Evolutionary conservation across 2,113 vertebrate genomes (phyloP).

Genomic region (Echinops telfairi): DNA sequence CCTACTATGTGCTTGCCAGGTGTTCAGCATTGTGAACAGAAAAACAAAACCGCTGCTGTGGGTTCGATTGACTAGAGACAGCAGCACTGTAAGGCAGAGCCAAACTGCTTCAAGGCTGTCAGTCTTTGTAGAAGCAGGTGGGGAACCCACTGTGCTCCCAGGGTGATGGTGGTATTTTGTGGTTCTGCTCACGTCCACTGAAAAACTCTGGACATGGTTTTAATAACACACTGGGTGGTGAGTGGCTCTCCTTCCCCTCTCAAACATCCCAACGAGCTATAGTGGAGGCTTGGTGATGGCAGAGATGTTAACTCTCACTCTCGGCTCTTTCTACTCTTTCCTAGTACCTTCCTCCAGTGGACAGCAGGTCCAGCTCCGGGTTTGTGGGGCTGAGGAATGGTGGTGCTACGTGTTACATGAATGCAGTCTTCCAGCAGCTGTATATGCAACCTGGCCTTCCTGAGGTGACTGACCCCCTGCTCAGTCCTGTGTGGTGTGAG

Average conservation of each 20-base stretch:
- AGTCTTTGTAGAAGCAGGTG: no score
- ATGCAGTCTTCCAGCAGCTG: slow-evolving; percentile 98
- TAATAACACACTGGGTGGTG: not conserved
- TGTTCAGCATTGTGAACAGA: not conserved
- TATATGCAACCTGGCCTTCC: slow-evolving; percentile 99
- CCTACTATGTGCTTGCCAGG: not conserved
- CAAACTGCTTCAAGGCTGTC: no score
- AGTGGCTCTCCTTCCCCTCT: not conserved
- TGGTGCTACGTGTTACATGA: slow-evolving; percentile 99
- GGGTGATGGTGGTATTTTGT: not conserved
- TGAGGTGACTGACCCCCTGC: slow-evolving; percentile 88
- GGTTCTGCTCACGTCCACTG: not conserved
- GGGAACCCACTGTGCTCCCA: not conserved
- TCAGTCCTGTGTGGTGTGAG: not conserved
- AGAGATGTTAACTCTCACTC: not conserved
- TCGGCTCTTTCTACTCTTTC: not conserved
- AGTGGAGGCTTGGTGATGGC: not conserved
- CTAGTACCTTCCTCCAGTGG: slow-evolving; percentile 97
- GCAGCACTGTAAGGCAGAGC: no score
- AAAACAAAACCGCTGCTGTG: not conserved
- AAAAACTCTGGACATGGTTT: not conserved
- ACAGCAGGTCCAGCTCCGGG: slow-evolving; percentile 95
- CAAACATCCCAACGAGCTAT: not conserved
- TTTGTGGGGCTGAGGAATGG: slow-evolving; percentile 99
- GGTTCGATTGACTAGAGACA: no score